phyloP scores from a whole-genome alignment of 2,888 invertebrate species.

The Atethmia centrago region DNA sequence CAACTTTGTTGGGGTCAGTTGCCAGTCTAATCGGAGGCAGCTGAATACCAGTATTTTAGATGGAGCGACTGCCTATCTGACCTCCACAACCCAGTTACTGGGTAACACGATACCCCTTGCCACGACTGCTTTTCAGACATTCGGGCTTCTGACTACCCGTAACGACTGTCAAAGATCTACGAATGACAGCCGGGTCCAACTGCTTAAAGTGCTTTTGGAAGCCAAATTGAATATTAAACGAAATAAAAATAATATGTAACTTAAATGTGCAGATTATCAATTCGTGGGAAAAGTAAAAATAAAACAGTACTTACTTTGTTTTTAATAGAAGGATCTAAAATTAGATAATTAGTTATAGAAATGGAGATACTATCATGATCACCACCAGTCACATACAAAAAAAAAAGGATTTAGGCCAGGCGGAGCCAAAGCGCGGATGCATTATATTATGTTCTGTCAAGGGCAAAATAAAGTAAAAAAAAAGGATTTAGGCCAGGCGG shows the following conservation, averaged over 20 bases:
- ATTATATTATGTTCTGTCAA: neutral
- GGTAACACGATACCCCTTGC: neutral
- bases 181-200: neutral
- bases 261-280: constrained; percentile 30
- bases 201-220: neutral
- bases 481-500: neutral
- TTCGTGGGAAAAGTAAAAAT: neutral
- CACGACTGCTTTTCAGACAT: neutral
- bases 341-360: constrained; percentile 2
- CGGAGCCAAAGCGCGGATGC: neutral
- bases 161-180: neutral
- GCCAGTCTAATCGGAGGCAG: neutral
- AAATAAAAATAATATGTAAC: neutral
- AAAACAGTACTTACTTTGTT: constrained; percentile 47
- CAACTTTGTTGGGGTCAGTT: neutral
- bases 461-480: neutral
- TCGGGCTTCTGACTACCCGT: neutral
- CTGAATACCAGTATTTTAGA: neutral
- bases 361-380: constrained; percentile 17
- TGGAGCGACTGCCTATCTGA: neutral
- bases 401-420: neutral
- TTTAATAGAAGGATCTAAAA: constrained; percentile 34
- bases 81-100: neutral
- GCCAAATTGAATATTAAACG: neutral
- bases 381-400: constrained; percentile 25